Conservation (phyloP, 2,113 vertebrate species). For the Saguinus imperator region DNA sequence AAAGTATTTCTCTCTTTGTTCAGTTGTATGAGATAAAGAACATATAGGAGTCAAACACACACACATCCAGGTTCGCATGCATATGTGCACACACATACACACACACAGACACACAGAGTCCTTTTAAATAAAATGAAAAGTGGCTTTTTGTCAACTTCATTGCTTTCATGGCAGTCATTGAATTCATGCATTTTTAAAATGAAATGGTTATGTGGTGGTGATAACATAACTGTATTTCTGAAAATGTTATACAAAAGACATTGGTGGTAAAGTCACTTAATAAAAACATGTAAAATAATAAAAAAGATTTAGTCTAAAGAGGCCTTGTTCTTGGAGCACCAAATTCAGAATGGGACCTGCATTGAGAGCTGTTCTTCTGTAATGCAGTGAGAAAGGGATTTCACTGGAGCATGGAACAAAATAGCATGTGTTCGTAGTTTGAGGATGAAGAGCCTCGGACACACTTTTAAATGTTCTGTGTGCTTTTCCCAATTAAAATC, state of each 20-base stretch:
- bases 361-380: neutral
- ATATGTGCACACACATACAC: accelerated
- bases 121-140: neutral
- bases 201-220: neutral
- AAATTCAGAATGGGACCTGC: neutral
- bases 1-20: neutral
- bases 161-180: neutral
- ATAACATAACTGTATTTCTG: neutral
- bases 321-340: neutral
- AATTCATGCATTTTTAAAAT: neutral
- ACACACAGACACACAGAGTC: accelerated
- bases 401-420: neutral
- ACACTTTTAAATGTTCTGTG: no score
- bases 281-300: neutral
- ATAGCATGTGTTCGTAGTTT: neutral
- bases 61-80: neutral
- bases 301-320: neutral
- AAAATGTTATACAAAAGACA: neutral
- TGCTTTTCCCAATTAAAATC: neutral
- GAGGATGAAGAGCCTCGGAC: neutral
- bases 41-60: neutral
- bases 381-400: neutral
- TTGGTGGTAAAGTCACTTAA: neutral
- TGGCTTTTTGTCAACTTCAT: neutral
- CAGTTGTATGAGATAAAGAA: neutral